Base-by-base conservation (phyloP, 2,797 vertebrate genomes). In the Ataeniobius toweri region DNA sequence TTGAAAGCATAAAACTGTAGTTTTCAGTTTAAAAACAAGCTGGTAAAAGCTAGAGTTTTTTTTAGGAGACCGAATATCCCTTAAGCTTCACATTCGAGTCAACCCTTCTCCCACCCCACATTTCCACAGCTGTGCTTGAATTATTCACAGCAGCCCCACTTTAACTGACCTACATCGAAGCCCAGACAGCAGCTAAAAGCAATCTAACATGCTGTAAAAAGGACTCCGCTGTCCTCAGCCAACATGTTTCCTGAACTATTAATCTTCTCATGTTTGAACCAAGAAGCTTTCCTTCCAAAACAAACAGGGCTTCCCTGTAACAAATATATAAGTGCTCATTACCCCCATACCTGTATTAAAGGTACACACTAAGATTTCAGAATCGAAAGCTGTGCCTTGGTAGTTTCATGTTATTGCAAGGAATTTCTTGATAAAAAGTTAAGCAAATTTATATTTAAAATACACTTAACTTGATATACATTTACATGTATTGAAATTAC, bases 61-160 rank as follows among this genome's bases (percentile, higher is more conserved):
- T 81, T 18, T 77, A 77, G 76, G 80, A 73, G 12, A 79, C 31
- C 28, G 31, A 75, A 86, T 50, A 74, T 65, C 14, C 51, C 74
- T 75, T 74, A 51, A 79, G 76, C 71, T 73, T 80, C 61, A 72
- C 76, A 46, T 61, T 83, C 63, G 81, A 86, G 81, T 76, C 76
- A 83, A 77, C 80, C 75, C 81, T 78, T 84, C 78, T 80, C 44
- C 78, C 82, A 81, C 76, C 77, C 67, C 78, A 76, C 81, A 76
- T 87, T 85, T 88, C 70, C 77, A 90, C 91, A 89, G 90, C 87
- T 89, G 86, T 48, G 80, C 76, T 74, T 95, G 82, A 95, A 95
- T 95, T 89, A 96, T 96, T 95, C 87, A 96, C 93, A 89, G 73
- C 80, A 92, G 91, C 75, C 92, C 94, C 89, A 91, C 77, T 94